A percentile compares a stretch with the other conserved stretches of the same genome.
Conservation (phyloP, 2,113 vertebrate species). For the Lanius ludovicianus region DNA sequence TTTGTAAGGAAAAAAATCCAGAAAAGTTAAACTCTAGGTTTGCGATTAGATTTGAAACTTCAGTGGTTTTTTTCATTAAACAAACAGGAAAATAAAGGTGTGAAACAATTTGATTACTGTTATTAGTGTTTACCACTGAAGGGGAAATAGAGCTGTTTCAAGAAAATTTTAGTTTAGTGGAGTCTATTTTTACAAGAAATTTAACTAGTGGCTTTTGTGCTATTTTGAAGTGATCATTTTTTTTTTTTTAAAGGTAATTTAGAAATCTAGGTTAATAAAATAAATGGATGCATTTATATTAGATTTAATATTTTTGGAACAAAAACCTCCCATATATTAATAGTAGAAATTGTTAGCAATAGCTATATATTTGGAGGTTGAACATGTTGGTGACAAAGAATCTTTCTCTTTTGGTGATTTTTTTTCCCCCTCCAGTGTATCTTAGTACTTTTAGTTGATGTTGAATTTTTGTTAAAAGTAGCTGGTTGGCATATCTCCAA, state of each 20-base stretch:
- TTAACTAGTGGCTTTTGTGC: background rate
- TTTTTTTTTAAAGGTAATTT: background rate
- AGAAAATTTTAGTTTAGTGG: background rate
- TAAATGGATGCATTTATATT: background rate
- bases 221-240: background rate
- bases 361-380: background rate
- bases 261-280: background rate
- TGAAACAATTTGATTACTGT: background rate
- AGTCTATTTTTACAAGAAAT: background rate
- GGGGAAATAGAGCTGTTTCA: background rate
- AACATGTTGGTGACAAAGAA: background rate
- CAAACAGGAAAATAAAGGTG: background rate
- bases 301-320: background rate
- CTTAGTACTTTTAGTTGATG: background rate
- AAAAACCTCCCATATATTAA: background rate
- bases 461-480: background rate
- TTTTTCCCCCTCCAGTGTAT: background rate
- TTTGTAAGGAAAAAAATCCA: background rate
- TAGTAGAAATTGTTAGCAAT: background rate
- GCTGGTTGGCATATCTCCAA: background rate
- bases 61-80: accelerated
- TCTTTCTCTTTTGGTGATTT: background rate
- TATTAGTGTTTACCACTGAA: background rate
- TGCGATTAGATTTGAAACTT: background rate
- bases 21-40: background rate